These are phyloP conservation scores for Tanypteryx hageni DNA, from an alignment of 2,888 invertebrate genomes.

Conservation along the genomic window DNA sequence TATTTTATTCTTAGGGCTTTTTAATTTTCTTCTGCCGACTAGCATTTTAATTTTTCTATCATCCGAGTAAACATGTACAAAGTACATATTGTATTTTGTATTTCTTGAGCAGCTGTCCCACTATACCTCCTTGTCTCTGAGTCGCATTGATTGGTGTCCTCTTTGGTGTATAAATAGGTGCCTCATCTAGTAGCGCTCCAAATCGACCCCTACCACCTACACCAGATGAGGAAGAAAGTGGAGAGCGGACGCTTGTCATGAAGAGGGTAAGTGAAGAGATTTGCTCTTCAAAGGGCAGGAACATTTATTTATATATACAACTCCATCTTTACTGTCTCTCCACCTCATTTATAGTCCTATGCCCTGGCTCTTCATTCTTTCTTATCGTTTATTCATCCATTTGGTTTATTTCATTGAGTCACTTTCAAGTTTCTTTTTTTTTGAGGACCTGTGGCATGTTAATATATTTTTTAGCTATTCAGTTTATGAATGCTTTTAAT, in stretches of 20 bases:
- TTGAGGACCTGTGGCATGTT: background rate
- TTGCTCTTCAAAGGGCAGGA: background rate
- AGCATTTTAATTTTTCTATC: no score
- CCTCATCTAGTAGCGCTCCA: constrained; percentile 82
- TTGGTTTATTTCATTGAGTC: background rate
- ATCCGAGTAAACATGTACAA: background rate
- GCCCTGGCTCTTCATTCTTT: background rate
- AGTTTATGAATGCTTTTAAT: background rate
- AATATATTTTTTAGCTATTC: background rate
- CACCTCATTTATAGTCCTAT: background rate
- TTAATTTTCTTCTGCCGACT: no score
- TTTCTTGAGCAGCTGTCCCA: background rate
- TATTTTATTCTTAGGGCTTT: no score
- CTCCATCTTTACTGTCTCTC: background rate
- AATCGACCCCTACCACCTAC: constrained; percentile 96
- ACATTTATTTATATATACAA: background rate
- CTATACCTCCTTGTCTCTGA: background rate
- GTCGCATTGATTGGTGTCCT: background rate
- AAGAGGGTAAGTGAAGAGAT: constrained; percentile 85
- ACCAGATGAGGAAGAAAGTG: constrained; percentile 92
- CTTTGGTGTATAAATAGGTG: constrained; percentile 33
- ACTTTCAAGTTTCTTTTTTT: background rate
- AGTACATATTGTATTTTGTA: background rate
- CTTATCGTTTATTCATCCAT: background rate
- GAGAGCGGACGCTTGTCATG: constrained; percentile 94